phyloP scores from a whole-genome alignment of 2,888 invertebrate species.

The Amorpha juglandis region DNA sequence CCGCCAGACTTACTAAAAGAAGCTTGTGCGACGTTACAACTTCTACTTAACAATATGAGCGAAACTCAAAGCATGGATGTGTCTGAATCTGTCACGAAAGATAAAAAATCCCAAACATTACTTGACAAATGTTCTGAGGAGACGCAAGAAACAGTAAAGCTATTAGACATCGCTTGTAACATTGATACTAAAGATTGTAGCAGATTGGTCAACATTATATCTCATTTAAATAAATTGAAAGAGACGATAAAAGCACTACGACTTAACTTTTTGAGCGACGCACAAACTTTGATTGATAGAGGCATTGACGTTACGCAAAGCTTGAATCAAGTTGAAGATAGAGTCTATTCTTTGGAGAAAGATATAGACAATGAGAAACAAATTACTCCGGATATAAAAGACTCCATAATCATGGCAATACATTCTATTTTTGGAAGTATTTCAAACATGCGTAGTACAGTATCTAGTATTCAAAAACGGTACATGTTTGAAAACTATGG shows the following conservation, averaged over 20 bases:
- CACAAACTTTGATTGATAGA: conserved; percentile 68
- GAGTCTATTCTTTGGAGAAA: conserved; percentile 68
- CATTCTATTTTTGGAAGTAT: conserved; percentile 81
- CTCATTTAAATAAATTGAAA: conserved; percentile 53
- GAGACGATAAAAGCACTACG: conserved; percentile 61
- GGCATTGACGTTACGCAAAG: conserved; percentile 69
- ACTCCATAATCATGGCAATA: conserved; percentile 72
- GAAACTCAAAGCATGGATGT: conserved; percentile 52
- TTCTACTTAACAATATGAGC: conserved; percentile 65
- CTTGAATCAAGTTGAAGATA: conserved; percentile 75
- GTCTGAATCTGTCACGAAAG: conserved; percentile 38
- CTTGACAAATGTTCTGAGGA: conserved; percentile 59
- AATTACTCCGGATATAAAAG: conserved; percentile 55
- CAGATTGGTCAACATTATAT: conserved; percentile 48
- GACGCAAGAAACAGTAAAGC: conserved; percentile 59
- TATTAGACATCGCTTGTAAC: conserved; percentile 73
- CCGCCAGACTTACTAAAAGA: conserved; percentile 69
- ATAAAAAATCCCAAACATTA: conserved; percentile 43
- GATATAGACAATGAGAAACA: conserved; percentile 51
- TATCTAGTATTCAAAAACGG: conserved; percentile 73
- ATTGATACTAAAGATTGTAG: conserved; percentile 53
- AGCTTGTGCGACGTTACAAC: conserved; percentile 71
- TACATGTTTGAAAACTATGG: conserved; percentile 76
- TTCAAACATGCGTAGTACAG: conserved; percentile 81
- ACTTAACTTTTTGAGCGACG: conserved; percentile 53